phyloP scores from a whole-genome alignment of 2,888 invertebrate genomes.

The Thymelicus lineola region DNA sequence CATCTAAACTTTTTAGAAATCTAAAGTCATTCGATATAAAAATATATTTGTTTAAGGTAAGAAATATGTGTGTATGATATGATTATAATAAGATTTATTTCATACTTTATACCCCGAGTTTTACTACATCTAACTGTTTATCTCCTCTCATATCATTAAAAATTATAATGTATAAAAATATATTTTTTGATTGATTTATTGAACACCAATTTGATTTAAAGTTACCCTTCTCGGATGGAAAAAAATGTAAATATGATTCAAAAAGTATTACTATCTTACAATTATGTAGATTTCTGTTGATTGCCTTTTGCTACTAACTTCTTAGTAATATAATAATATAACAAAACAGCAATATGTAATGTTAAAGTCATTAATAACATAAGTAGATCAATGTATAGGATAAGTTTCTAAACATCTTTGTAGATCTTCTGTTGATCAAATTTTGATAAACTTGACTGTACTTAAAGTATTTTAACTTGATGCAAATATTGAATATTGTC shows the following conservation, averaged over 20 bases:
- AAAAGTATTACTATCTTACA: background rate
- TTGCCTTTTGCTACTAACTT: conserved; percentile 33
- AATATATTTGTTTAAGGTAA: too few species aligned
- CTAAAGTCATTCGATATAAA: too few species aligned
- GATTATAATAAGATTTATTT: too few species aligned
- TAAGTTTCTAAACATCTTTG: conserved; percentile 41
- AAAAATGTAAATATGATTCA: conserved; percentile 2
- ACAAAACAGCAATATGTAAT: conserved; percentile 56
- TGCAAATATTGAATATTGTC: background rate
- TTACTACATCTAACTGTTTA: too few species aligned
- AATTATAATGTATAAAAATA: background rate
- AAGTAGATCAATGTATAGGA: conserved; percentile 59
- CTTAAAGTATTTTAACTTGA: conserved; percentile 6
- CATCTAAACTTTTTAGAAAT: too few species aligned
- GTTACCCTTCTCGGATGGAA: conserved; percentile 7
- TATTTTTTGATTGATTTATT: background rate
- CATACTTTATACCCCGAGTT: too few species aligned
- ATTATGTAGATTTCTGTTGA: conserved; percentile 1
- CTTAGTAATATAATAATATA: conserved; percentile 39
- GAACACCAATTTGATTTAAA: too few species aligned
- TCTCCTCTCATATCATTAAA: background rate
- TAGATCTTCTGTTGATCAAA: conserved; percentile 20
- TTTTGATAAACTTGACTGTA: conserved; percentile 8
- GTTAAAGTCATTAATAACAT: conserved; percentile 47
- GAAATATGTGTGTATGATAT: too few species aligned